Evolutionary conservation across 1,140 invertebrate species (phyloP), one percentile per base, ranked within the genome.

Genomic region (Calliphora vicina): DNA sequence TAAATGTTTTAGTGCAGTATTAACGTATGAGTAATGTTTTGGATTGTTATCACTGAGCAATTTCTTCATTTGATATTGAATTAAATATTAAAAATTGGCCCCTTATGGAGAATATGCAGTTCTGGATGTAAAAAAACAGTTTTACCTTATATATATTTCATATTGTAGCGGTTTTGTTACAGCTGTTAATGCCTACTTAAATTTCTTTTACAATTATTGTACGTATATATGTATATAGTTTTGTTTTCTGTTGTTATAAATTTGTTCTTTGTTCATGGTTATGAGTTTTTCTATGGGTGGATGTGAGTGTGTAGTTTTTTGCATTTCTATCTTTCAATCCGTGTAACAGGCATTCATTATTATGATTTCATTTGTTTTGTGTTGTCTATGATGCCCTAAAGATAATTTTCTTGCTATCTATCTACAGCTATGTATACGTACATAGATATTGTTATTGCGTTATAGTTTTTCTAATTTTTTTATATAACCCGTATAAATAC

Each of bases 341-440:
- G 61, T 67, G n/a, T 67, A 67, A 67, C 61, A 67, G 61, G 61
- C 61, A 67, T 67, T 67, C 61, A 67, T 67, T 67, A 67, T 67
- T 67, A 67, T 67, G 61, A 67, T 67, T 67, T 67, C 61, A 67
- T 67, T 67, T 67, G 61, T 67, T 67, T 67, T 67, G n/a, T 23
- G 61, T 67, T 67, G n/a, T 67, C 61, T 67, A 67, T 67, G 61
- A 67, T 67, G 61, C 61, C 61, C 61, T 67, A 25, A 67, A 67
- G 61, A 67, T 20, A 57, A 23, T 67, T 67, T 67, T 67, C 61
- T 57, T 57, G 15, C 50, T 57, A 57, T 57, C 50, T 57, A 57
- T 57, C 61, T 67, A 67, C n/a, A 10, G 5, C 25, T 67, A n/a
- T 12, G 45, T 50, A n/a, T 50, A 13, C 35, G 10, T 35, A 35